phyloP scores from a whole-genome alignment of 2,113 vertebrate species.

The Centrocercus urophasianus region DNA sequence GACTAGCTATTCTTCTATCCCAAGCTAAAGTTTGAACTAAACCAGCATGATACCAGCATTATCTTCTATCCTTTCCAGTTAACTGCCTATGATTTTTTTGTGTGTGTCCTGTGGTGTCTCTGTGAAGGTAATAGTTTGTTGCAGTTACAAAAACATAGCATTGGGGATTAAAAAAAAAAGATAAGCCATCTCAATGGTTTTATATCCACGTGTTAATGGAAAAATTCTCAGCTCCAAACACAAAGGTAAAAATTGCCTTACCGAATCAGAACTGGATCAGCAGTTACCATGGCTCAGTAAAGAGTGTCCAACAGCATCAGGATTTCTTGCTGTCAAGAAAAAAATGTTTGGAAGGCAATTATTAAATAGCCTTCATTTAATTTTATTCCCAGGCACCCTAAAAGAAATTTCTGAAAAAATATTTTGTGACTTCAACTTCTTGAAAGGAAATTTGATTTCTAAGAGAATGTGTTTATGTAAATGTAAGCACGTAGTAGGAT shows the following conservation, averaged over 20 bases:
- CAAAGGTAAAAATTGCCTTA: background rate
- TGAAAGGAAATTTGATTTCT: background rate
- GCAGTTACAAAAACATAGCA: background rate
- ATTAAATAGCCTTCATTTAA: background rate
- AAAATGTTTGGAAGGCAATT: background rate
- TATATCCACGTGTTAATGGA: background rate
- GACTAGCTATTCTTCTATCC: slow-evolving; percentile 28
- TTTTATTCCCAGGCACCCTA: background rate
- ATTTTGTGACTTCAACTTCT: background rate
- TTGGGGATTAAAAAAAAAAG: too few relatives aligned
- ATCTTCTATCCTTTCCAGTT: slow-evolving; percentile 27
- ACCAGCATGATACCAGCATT: slow-evolving; percentile 37
- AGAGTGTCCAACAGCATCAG: background rate
- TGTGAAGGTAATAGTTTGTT: background rate
- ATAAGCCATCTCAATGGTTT: background rate
- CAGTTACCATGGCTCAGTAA: background rate
- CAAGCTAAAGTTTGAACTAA: slow-evolving; percentile 49
- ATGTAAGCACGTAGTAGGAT: background rate
- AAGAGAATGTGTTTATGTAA: background rate
- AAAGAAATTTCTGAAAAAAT: background rate
- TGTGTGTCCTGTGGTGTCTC: slow-evolving; percentile 15
- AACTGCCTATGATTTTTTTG: background rate
- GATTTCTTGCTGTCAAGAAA: background rate
- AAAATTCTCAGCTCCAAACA: background rate
- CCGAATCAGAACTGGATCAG: background rate